Base-by-base conservation (phyloP, 1,140 invertebrate genomes). In the Pantala flavescens region DNA sequence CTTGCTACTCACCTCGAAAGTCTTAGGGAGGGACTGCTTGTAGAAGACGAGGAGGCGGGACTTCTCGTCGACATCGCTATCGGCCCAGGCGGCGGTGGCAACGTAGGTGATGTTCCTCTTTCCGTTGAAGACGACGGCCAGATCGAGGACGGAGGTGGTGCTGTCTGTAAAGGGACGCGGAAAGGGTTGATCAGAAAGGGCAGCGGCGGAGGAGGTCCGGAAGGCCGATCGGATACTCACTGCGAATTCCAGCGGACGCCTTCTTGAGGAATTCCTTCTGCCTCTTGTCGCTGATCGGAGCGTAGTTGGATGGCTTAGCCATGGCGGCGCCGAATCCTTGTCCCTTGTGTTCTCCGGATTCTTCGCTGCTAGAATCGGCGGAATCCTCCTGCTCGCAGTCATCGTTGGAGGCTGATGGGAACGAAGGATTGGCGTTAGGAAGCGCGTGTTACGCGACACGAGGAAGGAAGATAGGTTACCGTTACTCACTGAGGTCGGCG, bases 51-150 rank as follows among this genome's bases (percentile, higher is more conserved):
- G 82, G 63, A 81, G 77, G 74, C 85, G 84, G 1, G 81, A 80
- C 75, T 86, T 87, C 0, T 82, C 78, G 75, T 88, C 86, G 7
- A 86, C 83, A 9, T 82, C 79, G 77, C 87, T 90, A 0, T 77
- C 77, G 19, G 83, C 85, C 21, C 81, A 75, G 71, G 86, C 87
- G 7, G 82, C 76, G 0, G 87, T 88, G 0, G 85, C 49, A 10
- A 82, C 78, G 75, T 85, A 86, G 72, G 84, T 77, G 14, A 75
- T 76, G 21, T 43, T 12, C 21, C 83, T 83, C 19, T 84, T 79
- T 16, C 84, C 85, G 70, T 84, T 80, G 72, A 89, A 84, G 74
- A 84, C 76, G 1, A 86, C 78, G 42, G 83, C 81, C 2, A 87
- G 19, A 77, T 90, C 87, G 2, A 86, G 10, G 0, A 85, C 84